Percentiles rank a stretch among this genome's conserved stretches.
Evolutionary conservation across 2,888 invertebrate genomes (phyloP).

Genomic region (Macrosiphum euphorbiae): DNA sequence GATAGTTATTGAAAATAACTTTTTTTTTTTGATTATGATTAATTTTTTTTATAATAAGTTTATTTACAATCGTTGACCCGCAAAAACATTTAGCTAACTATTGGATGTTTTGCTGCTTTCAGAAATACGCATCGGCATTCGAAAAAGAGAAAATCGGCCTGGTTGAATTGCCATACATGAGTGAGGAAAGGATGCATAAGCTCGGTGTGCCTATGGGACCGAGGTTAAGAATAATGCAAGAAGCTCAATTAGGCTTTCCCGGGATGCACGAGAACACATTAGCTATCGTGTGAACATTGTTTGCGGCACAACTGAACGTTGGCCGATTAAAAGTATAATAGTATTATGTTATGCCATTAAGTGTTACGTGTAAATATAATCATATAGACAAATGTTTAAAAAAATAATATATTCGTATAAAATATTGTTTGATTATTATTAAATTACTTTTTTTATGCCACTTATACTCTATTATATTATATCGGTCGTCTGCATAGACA

Average conservation of each 20-base stretch:
- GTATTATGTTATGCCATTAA: conserved; percentile 51
- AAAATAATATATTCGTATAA: conserved; percentile 19
- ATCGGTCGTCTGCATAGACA: not conserved
- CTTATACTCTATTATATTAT: not conserved
- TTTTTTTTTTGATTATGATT: not conserved
- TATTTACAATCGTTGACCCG: not conserved
- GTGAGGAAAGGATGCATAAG: conserved; percentile 87
- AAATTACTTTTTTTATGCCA: not conserved
- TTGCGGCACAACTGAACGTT: conserved; percentile 44
- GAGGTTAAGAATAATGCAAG: conserved; percentile 87
- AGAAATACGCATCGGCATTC: conserved; percentile 89
- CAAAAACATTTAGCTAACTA: not conserved
- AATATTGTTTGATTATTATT: conserved; percentile 28
- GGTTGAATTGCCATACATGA: conserved; percentile 90
- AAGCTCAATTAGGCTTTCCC: conserved; percentile 76
- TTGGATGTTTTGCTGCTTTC: conserved; percentile 68
- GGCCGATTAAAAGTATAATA: conserved; percentile 55
- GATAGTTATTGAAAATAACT: not conserved
- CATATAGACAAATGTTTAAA: conserved; percentile 26
- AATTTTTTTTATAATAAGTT: not conserved
- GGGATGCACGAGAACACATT: conserved; percentile 71
- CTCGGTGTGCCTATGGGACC: conserved; percentile 94
- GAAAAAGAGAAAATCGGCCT: conserved; percentile 90
- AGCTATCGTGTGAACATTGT: conserved; percentile 72
- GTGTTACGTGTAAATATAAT: conserved; percentile 57